Conservation (phyloP, 2,113 vertebrate genomes). For the Brachyhypopomus occidentalis region DNA sequence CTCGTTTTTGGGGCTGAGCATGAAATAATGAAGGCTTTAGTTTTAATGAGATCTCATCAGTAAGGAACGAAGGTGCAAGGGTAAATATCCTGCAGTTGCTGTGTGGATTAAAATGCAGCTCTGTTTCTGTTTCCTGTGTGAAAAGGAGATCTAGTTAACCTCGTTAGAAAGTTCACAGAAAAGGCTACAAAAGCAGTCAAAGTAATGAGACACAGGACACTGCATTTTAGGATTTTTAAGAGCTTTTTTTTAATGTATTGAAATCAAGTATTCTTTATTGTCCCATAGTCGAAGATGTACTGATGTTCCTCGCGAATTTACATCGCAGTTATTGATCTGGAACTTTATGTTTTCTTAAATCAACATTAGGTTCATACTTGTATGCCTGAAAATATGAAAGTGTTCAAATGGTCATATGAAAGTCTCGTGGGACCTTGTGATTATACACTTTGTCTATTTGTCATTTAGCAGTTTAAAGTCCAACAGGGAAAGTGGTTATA, state of each 20-base stretch:
- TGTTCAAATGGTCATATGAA: not conserved
- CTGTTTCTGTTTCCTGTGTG: not conserved
- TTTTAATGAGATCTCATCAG: conserved; percentile 10
- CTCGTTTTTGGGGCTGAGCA: not conserved
- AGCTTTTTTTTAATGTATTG: no score
- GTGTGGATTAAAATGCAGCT: not conserved
- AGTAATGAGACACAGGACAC: no score
- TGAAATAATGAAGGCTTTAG: not conserved
- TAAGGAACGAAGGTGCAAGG: not conserved
- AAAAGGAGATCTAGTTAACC: not conserved
- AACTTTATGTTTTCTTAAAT: no score
- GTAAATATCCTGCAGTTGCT: conserved; percentile 12
- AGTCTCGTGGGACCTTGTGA: not conserved
- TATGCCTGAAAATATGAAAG: not conserved
- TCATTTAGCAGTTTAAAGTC: not conserved
- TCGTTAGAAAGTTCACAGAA: not conserved
- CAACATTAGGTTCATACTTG: no score
- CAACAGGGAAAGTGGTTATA: not conserved
- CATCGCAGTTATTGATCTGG: no score
- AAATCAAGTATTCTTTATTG: no score
- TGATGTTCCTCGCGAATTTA: no score
- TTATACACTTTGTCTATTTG: not conserved
- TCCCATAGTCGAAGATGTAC: no score
- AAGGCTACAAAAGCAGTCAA: not conserved
- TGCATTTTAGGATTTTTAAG: no score